These are phyloP conservation scores for Platycercus adscitus DNA, from an alignment of 2,113 vertebrate genomes.

Conservation along the genomic window DNA sequence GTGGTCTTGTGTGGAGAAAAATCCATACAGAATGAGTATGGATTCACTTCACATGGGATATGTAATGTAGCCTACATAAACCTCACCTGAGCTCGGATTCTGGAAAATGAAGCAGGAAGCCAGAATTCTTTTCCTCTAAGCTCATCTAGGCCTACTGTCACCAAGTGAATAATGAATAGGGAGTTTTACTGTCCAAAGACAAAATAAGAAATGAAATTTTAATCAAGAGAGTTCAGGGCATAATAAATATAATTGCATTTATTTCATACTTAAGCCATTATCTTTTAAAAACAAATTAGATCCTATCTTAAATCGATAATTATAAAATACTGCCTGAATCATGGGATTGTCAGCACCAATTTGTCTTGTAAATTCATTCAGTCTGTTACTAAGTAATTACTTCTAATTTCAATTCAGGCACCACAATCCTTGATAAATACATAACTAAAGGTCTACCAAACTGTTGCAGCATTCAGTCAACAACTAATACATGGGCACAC, in stretches of 20 bases:
- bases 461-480: background rate
- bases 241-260: background rate
- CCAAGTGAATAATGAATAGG: background rate
- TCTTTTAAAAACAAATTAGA: background rate
- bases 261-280: background rate
- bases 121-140: background rate
- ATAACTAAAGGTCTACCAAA: background rate
- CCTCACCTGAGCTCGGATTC: background rate
- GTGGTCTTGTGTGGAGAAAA: background rate
- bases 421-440: background rate
- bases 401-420: background rate
- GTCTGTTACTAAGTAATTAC: background rate
- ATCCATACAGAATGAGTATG: background rate
- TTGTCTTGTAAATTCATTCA: background rate
- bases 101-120: background rate
- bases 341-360: background rate
- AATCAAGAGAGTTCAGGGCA: background rate
- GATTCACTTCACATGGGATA: background rate
- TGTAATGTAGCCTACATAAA: background rate
- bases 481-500: fast-evolving
- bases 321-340: background rate
- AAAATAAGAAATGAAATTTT: background rate
- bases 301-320: background rate
- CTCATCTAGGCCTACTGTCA: background rate
- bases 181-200: background rate